Percentiles rank a stretch among this genome's conserved stretches.
These are phyloP conservation scores for Phengaris arion DNA, from an alignment of 2,888 invertebrate genomes.

Conservation along the genomic window DNA sequence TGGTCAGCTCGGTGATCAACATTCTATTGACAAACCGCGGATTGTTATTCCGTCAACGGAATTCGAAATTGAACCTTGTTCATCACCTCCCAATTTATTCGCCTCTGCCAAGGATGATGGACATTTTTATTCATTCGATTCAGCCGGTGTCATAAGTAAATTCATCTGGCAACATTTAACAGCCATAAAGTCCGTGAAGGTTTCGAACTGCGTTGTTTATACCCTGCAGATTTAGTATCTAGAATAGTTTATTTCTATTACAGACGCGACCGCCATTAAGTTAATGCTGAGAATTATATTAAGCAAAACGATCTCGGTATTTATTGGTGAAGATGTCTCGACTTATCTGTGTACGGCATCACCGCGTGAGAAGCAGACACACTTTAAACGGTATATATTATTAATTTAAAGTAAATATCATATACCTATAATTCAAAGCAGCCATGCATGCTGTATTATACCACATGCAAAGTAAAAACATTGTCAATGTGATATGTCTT, in stretches of 20 bases:
- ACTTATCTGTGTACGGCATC: conserved; percentile 3
- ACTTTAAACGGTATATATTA: conserved; percentile 4
- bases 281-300: conserved; percentile 19
- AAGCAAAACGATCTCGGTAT: conserved; percentile 16
- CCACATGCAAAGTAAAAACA: background rate
- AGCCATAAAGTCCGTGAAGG: conserved; percentile 14
- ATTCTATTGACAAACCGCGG: conserved; percentile 36
- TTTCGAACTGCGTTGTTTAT: conserved; percentile 17
- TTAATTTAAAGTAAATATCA: background rate
- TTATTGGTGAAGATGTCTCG: background rate
- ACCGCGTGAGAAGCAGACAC: background rate
- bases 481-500: background rate
- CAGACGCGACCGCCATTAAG: conserved; percentile 7
- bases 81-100: conserved; percentile 44
- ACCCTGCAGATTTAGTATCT: conserved; percentile 23
- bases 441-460: background rate
- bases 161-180: conserved; percentile 23
- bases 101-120: conserved; percentile 40
- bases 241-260: conserved; percentile 18
- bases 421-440: too few species aligned
- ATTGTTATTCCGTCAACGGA: conserved; percentile 39
- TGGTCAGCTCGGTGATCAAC: conserved; percentile 36
- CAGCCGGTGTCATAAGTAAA: conserved; percentile 35
- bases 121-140: conserved; percentile 41
- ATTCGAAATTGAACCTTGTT: conserved; percentile 38